A percentile compares a stretch with the other conserved stretches of the same genome.
phyloP scores from a whole-genome alignment of 2,113 vertebrate species.

The Elephas maximus region DNA sequence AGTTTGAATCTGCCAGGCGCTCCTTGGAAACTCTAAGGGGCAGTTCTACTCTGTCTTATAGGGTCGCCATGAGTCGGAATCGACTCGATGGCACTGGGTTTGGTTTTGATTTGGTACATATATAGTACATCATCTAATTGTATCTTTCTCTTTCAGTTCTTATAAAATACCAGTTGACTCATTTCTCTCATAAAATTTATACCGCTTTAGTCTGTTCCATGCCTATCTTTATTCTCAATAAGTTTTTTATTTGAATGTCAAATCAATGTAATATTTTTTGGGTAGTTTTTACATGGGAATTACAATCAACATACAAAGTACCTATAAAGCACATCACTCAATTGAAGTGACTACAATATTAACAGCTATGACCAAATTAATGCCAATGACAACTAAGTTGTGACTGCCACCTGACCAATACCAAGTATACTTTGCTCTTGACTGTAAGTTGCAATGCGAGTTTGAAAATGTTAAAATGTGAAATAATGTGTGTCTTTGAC shows the following conservation, averaged over 20 bases:
- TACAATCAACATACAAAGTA: not conserved
- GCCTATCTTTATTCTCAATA: not conserved
- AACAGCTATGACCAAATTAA: not conserved
- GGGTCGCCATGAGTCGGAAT: too few relatives aligned
- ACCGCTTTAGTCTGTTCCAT: not conserved
- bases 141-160: not conserved
- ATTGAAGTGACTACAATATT: not conserved
- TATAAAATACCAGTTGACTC: not conserved
- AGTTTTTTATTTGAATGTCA: not conserved
- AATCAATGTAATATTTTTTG: not conserved
- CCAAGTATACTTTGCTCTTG: not conserved
- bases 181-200: not conserved
- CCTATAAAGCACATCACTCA: not conserved
- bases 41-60: too few relatives aligned
- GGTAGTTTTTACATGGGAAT: not conserved
- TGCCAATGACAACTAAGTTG: not conserved
- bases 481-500: not conserved
- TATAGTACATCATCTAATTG: not conserved
- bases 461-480: constrained; percentile 14
- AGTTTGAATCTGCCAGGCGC: too few relatives aligned
- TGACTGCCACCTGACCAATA: not conserved
- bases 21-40: too few relatives aligned
- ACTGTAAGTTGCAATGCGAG: not conserved
- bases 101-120: not conserved
- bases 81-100: too few relatives aligned